Percentiles rank a stretch among this genome's conserved stretches.
These are phyloP conservation scores for Notodonta ziczac DNA, from an alignment of 2,888 invertebrate species.

Conservation along the genomic window DNA sequence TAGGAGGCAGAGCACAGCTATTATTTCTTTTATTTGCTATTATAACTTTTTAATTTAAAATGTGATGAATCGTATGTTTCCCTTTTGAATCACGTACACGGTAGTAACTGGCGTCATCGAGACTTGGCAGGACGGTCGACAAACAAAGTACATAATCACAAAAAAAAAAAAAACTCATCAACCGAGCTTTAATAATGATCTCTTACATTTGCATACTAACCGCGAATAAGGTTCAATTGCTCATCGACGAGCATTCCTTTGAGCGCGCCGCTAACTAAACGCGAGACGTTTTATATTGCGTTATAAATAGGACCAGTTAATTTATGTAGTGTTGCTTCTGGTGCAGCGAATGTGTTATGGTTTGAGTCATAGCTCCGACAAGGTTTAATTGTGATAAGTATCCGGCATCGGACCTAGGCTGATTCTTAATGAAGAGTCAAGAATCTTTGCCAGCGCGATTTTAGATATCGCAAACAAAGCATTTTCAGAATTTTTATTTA, in stretches of 20 bases:
- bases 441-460: not conserved
- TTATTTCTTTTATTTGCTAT: too few species aligned
- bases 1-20: too few species aligned
- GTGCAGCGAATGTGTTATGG: constrained; percentile 10
- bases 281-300: constrained; percentile 18
- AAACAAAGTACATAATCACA: constrained; percentile 1
- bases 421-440: not conserved
- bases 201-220: constrained; percentile 30
- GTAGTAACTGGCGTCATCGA: not conserved
- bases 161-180: constrained; percentile 28
- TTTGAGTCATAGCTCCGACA: constrained; percentile 4
- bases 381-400: not conserved
- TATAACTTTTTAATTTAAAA: too few species aligned
- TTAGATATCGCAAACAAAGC: not conserved
- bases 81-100: not conserved
- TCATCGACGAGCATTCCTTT: constrained; percentile 37
- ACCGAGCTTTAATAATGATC: constrained; percentile 26
- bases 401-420: not conserved
- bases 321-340: constrained; percentile 22
- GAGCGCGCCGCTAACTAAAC: constrained; percentile 46
- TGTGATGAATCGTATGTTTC: too few species aligned
- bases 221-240: constrained; percentile 17
- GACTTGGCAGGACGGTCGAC: not conserved
- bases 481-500: too few species aligned
- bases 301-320: constrained; percentile 27